Percentiles rank a stretch among this genome's conserved stretches.
phyloP scores from a whole-genome alignment of 2,797 vertebrate genomes.

The Acrossocheilus wenchowensis region DNA sequence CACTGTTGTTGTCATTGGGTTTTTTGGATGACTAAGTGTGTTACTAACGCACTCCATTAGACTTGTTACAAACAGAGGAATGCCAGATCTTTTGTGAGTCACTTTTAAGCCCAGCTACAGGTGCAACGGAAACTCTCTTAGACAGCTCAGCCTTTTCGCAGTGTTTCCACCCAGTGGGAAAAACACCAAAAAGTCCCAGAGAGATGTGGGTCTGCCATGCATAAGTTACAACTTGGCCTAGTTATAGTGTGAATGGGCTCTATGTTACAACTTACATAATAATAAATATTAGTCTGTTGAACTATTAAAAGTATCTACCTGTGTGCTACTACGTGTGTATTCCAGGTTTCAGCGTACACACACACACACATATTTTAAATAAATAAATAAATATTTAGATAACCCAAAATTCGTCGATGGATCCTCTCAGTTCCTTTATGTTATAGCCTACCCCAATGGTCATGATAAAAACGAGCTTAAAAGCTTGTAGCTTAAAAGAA shows the following conservation, averaged over 20 bases:
- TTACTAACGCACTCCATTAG: conserved; percentile 28
- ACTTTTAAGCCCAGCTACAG: conserved; percentile 37
- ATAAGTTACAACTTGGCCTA: conserved; percentile 10
- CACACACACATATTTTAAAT: background rate
- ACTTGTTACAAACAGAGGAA: conserved; percentile 19
- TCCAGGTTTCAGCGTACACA: background rate
- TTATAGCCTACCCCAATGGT: background rate
- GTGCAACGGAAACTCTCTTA: conserved; percentile 47
- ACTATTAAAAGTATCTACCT: background rate
- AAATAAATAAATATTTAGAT: background rate
- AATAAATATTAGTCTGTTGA: background rate
- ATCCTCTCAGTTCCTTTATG: background rate
- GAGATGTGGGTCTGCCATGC: background rate
- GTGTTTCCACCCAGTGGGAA: conserved; percentile 16
- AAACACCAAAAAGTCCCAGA: conserved; percentile 6
- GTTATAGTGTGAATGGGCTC: background rate
- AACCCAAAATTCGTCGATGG: background rate
- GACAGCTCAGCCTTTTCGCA: conserved; percentile 20
- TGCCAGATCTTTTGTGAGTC: conserved; percentile 49
- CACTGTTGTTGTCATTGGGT: conserved; percentile 5
- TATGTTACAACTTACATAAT: background rate
- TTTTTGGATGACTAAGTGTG: conserved; percentile 43
- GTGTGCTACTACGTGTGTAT: background rate
- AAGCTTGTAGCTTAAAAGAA: background rate
- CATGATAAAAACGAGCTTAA: background rate